Percentiles rank a stretch among this genome's conserved stretches.
phyloP scores from a whole-genome alignment of 2,888 invertebrate species.

The Oscheius myriophilus region DNA sequence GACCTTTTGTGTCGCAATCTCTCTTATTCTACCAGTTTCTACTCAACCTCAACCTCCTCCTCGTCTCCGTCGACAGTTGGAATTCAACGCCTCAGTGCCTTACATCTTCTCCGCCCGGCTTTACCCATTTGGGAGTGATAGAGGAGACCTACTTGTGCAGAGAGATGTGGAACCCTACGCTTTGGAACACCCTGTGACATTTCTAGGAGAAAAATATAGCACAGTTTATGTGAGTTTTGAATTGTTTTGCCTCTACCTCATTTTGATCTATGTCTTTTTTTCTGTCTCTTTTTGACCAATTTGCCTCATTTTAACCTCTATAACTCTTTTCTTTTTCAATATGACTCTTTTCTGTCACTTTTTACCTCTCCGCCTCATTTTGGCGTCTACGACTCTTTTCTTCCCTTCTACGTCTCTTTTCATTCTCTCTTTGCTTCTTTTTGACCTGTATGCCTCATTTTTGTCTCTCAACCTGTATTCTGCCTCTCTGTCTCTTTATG shows the following conservation, averaged over 20 bases:
- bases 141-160: conserved; percentile 54
- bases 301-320: too few species aligned
- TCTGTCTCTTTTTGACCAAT: too few species aligned
- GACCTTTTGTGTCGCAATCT: too few species aligned
- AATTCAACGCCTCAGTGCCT: conserved; percentile 67
- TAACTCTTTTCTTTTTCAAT: too few species aligned
- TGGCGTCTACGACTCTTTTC: too few species aligned
- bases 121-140: conserved; percentile 65
- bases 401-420: too few species aligned
- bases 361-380: too few species aligned
- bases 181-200: conserved; percentile 62
- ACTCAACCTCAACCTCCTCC: not conserved
- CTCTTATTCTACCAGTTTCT: not conserved
- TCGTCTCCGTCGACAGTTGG: conserved; percentile 16
- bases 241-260: conserved; percentile 4
- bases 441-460: too few species aligned
- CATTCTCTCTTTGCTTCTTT: too few species aligned
- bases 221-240: conserved; percentile 60
- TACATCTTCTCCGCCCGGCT: conserved; percentile 70
- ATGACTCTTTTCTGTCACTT: too few species aligned
- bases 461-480: too few species aligned
- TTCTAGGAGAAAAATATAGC: conserved; percentile 59
- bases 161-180: conserved; percentile 40
- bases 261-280: conserved; percentile 11
- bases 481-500: too few species aligned